A percentile compares a stretch with the other conserved stretches of the same genome.
phyloP scores from a whole-genome alignment of 2,113 vertebrate species.

The Spea bombifrons region DNA sequence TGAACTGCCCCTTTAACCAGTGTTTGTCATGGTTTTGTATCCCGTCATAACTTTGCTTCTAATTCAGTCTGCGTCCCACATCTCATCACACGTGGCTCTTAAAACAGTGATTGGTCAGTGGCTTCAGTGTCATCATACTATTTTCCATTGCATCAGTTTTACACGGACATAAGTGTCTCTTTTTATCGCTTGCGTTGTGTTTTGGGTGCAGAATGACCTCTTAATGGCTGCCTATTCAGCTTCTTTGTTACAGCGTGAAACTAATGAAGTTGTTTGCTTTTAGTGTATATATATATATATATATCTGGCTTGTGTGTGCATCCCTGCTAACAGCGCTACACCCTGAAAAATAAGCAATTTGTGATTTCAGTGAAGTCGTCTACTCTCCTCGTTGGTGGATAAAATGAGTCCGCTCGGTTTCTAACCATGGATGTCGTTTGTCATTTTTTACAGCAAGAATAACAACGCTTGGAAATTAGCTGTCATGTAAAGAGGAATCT shows the following conservation, averaged over 20 bases:
- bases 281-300: background rate
- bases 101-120: background rate
- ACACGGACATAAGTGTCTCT: slow-evolving; percentile 15
- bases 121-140: background rate
- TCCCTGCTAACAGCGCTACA: background rate
- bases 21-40: background rate
- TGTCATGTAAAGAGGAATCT: slow-evolving; percentile 67
- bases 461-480: slow-evolving; percentile 64
- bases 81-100: background rate
- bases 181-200: slow-evolving; percentile 43
- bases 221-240: slow-evolving; percentile 32
- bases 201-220: slow-evolving; percentile 55
- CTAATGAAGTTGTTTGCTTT: background rate
- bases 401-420: background rate
- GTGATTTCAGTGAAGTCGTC: background rate
- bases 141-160: background rate
- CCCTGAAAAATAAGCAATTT: background rate
- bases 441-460: slow-evolving; percentile 74
- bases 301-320: background rate
- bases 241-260: slow-evolving; percentile 18
- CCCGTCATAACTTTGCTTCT: slow-evolving; percentile 1
- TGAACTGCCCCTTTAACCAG: slow-evolving; percentile 24
- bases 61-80: background rate
- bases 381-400: background rate
- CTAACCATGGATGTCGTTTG: background rate